Percentiles rank a stretch among this genome's conserved stretches.
These are phyloP conservation scores for Himalopsyche anomala DNA, from an alignment of 2,888 invertebrate genomes.

Conservation along the genomic window DNA sequence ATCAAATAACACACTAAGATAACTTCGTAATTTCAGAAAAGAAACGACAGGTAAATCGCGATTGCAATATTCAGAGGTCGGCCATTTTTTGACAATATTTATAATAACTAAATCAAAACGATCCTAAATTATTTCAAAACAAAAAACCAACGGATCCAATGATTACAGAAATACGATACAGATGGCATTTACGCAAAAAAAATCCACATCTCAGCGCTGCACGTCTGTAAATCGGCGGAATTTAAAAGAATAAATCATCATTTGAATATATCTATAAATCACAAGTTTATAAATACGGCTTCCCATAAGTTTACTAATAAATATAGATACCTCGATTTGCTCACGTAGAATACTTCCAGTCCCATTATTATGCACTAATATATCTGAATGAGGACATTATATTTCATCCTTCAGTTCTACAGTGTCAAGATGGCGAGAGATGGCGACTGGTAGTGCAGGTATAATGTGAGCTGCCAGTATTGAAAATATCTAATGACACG, in stretches of 20 bases:
- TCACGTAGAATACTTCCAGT: neutral
- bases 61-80: neutral
- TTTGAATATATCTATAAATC: neutral
- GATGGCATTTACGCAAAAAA: constrained; percentile 24
- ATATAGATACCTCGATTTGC: neutral
- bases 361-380: neutral
- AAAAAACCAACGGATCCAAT: neutral
- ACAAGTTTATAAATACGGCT: neutral
- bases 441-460: constrained; percentile 16
- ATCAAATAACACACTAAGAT: too few relatives aligned
- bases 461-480: neutral
- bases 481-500: neutral
- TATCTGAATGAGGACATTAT: neutral
- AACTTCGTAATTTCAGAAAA: too few relatives aligned
- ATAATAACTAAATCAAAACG: neutral
- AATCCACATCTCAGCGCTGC: constrained; percentile 17
- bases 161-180: constrained; percentile 31
- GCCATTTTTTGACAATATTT: constrained; percentile 8
- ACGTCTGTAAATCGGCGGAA: constrained; percentile 17
- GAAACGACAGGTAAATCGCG: too few relatives aligned
- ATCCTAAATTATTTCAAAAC: neutral
- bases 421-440: constrained; percentile 26
- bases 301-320: neutral
- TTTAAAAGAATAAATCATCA: constrained; percentile 3
- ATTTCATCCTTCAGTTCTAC: neutral